phyloP scores from a whole-genome alignment of 92 coral and sea anemone genomes.

The Zoanthus sociatus region DNA sequence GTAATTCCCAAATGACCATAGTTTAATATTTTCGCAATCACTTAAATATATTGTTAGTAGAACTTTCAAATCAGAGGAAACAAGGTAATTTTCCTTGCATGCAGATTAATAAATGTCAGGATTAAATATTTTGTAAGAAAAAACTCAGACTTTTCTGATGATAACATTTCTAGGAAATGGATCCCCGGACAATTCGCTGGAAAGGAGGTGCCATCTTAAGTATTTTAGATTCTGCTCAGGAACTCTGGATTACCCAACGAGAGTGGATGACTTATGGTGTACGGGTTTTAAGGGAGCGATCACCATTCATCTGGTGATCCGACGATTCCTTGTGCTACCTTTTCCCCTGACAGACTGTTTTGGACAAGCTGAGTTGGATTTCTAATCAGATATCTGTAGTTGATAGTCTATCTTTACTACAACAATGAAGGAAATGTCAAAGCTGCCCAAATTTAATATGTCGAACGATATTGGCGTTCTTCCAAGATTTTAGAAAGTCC shows the following conservation, averaged over 20 bases:
- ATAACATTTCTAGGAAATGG: constrained; percentile 81
- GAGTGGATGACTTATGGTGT: constrained; percentile 94
- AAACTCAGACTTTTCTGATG: too few species aligned
- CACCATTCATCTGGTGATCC: constrained; percentile 85
- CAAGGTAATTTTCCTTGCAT: too few species aligned
- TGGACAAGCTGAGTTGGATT: not conserved
- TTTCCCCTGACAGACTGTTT: not conserved
- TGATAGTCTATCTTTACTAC: too few species aligned
- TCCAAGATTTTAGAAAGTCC: not conserved
- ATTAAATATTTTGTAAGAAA: too few species aligned
- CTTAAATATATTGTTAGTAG: too few species aligned
- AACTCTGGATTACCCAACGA: constrained; percentile 93
- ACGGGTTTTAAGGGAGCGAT: constrained; percentile 91
- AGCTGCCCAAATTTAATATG: too few species aligned
- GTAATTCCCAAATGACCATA: too few species aligned
- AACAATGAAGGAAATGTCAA: too few species aligned
- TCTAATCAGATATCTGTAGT: not conserved
- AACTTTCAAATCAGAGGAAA: too few species aligned
- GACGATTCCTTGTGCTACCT: not conserved
- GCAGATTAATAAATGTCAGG: too few species aligned
- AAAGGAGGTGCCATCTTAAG: constrained; percentile 97
- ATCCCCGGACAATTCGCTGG: constrained; percentile 98
- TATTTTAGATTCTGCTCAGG: constrained; percentile 96
- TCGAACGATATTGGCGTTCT: not conserved
- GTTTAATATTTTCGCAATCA: too few species aligned